Conservation (phyloP, 1,140 invertebrate species). For the Drosophila takahashii region DNA sequence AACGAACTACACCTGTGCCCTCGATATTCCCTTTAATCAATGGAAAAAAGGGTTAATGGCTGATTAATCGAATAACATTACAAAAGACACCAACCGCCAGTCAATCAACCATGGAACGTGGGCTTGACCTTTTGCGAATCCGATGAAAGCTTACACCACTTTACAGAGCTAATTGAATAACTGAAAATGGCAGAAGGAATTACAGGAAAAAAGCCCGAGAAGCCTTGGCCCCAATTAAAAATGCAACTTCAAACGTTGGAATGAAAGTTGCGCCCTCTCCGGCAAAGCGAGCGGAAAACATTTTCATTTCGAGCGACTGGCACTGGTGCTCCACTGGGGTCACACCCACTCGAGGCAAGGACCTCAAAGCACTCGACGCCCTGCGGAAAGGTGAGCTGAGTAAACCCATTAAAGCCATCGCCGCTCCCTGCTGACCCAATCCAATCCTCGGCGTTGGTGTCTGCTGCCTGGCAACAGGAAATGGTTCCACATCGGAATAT, state of each 20-base stretch:
- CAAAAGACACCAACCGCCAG: conserved; percentile 2
- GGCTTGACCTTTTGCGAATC: conserved; percentile 25
- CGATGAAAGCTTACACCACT: conserved; percentile 3
- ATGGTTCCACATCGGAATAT: conserved; percentile 31
- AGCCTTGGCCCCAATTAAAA: conserved; percentile 67
- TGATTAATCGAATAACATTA: conserved; percentile 25
- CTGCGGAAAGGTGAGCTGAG: conserved; percentile 41
- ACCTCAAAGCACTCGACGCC: conserved; percentile 25
- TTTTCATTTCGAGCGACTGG: conserved; percentile 42
- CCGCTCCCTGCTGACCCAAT: conserved; percentile 9
- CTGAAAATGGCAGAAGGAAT: conserved; percentile 33
- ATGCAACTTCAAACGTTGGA: conserved; percentile 58
- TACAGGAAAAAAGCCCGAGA: conserved; percentile 2
- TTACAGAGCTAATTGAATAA: conserved; percentile 59
- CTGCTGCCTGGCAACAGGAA: conserved; percentile 56
- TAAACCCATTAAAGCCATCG: conserved; percentile 50
- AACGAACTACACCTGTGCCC: background rate
- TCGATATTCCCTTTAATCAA: conserved; percentile 4
- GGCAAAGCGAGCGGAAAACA: conserved; percentile 48
- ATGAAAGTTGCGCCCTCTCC: conserved; percentile 36
- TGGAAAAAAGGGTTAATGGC: conserved; percentile 4
- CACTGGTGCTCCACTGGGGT: conserved; percentile 24
- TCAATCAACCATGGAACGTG: background rate
- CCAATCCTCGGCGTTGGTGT: conserved; percentile 39
- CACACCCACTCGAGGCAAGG: conserved; percentile 47